Base-by-base conservation (phyloP, 2,888 invertebrate species). In the Liopterus haemorrhoidalis region DNA sequence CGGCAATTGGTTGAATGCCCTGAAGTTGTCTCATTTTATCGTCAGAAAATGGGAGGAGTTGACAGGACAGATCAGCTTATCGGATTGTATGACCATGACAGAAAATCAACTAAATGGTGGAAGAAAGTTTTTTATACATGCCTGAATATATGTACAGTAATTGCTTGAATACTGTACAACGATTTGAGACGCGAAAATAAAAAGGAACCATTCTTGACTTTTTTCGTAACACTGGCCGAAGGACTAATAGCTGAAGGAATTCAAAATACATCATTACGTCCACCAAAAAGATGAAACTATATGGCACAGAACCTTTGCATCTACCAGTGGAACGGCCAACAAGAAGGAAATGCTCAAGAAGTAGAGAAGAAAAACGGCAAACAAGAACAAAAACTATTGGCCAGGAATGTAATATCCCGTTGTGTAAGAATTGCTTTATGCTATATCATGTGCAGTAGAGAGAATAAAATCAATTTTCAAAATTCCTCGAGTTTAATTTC, bases 161-260 rank as follows among this genome's bases (percentile, higher is more conserved):
- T 41, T 20, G 22, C 32, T 4, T 40, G 33, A 27, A 48, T 43
- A n/a, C 9, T 38, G 14, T 36, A 43, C 25, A 44, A 48, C 8
- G 37, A 44, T 14, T 24, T 44, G 28, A 25, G 37, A 33, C 9
- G 39, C 9, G 20, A 46, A 36, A 33, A 35, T 42, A 28, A 32
- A 28, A 41, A 48, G 32, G 21, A 8, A 11, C 38, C 33, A 19
- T 27, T 18, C 24, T 27, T 49, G 18, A 24, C 42, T 41, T 44
- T 48, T 25, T 27, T 43, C 5, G 40, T 50, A 41, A 36, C 44
- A 31, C 45, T 50, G 14, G 48, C 50, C 24, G 45, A 50, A 49
- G 43, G 44, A 32, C 24, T 47, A 20, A 39, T 47, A 38, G 43
- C 43, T 33, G 43, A 48, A 24, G 43, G 43, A 3, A 39, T 19